phyloP scores from a whole-genome alignment of 2,797 vertebrate species.

The Acanthornis magna region DNA sequence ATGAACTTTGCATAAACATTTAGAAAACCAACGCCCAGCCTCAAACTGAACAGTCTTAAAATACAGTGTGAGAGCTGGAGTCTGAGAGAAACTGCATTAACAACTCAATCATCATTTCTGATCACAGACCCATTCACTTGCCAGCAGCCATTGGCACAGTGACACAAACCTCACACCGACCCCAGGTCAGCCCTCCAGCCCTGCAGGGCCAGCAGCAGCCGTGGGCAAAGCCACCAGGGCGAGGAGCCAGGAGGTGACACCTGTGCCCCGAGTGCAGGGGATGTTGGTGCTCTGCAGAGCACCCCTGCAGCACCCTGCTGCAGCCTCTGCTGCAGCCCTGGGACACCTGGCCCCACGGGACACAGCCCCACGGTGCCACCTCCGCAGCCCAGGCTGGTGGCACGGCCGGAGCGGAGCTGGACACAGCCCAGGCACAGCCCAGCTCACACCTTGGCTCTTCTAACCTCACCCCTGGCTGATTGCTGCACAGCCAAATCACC shows the following conservation, averaged over 20 bases:
- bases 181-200: neutral
- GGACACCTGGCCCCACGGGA: neutral
- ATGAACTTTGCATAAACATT: neutral
- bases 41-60: neutral
- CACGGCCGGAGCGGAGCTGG: neutral
- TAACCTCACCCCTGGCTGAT: neutral
- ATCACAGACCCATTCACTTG: neutral
- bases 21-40: neutral
- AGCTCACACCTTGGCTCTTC: fast-evolving
- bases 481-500: neutral
- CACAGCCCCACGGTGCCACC: neutral
- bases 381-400: neutral
- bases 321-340: neutral
- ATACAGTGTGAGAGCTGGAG: neutral
- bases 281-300: neutral
- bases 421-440: fast-evolving
- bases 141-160: neutral
- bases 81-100: neutral
- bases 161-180: neutral
- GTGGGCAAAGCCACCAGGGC: neutral
- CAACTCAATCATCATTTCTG: neutral
- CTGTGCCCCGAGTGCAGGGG: neutral
- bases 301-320: no score
- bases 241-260: fast-evolving
- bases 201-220: neutral